These are phyloP conservation scores for Ispidina picta DNA, from an alignment of 2,797 vertebrate species.

Conservation along the genomic window DNA sequence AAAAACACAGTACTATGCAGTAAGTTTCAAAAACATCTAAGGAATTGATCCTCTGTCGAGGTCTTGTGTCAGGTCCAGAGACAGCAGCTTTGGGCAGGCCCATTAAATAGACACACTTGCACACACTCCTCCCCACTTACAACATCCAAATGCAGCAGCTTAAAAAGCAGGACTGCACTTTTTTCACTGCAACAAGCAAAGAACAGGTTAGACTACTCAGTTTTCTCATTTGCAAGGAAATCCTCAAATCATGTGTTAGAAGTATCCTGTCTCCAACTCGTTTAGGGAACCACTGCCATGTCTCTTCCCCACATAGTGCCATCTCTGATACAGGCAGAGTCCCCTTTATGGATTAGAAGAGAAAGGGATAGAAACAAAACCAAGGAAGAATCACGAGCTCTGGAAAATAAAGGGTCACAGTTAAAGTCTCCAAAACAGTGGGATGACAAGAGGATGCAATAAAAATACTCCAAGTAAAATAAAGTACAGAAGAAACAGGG, in stretches of 20 bases:
- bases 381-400: background rate
- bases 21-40: background rate
- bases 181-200: background rate
- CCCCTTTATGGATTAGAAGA: background rate
- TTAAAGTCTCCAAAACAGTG: background rate
- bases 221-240: background rate
- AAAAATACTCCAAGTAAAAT: background rate
- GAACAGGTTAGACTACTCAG: background rate
- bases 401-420: background rate
- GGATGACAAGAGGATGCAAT: background rate
- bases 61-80: background rate
- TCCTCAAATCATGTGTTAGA: background rate
- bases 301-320: background rate
- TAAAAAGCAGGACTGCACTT: background rate
- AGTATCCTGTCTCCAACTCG: background rate
- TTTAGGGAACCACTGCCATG: background rate
- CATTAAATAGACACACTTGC: background rate
- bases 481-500: background rate
- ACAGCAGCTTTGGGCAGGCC: background rate
- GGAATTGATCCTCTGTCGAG: background rate
- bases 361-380: background rate
- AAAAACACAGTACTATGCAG: fast-evolving
- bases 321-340: background rate
- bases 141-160: background rate
- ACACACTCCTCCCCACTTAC: background rate